A percentile compares a stretch with the other conserved stretches of the same genome.
phyloP scores from a whole-genome alignment of 2,113 vertebrate genomes.

The Odobenus rosmarus region DNA sequence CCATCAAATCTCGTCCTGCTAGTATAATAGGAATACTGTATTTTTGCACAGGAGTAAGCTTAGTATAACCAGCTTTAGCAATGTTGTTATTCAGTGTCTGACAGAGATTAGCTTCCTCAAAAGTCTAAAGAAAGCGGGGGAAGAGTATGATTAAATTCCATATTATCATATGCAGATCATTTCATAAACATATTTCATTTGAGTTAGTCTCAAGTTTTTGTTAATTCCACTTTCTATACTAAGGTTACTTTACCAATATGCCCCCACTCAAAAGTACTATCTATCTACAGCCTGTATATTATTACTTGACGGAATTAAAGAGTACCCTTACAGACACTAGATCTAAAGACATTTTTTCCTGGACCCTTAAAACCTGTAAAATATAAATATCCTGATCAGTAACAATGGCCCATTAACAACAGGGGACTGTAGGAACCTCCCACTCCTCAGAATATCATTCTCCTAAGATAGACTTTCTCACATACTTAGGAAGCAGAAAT shows the following conservation, averaged over 20 bases:
- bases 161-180: background rate
- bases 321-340: background rate
- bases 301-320: background rate
- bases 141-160: slow-evolving; percentile 41
- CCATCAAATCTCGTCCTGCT: slow-evolving; percentile 95
- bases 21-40: slow-evolving; percentile 94
- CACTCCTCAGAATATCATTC: background rate
- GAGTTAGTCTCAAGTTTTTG: background rate
- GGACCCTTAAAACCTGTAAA: background rate
- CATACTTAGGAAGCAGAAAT: background rate
- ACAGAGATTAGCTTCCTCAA: slow-evolving; percentile 91
- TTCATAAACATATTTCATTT: background rate
- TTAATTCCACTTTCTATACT: background rate
- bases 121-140: slow-evolving; percentile 84
- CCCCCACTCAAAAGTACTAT: background rate
- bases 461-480: background rate
- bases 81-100: slow-evolving; percentile 90
- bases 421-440: background rate
- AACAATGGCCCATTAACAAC: background rate
- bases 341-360: background rate
- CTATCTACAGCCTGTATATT: background rate
- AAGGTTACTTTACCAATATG: background rate
- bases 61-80: slow-evolving; percentile 92
- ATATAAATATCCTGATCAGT: background rate
- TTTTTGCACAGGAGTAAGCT: slow-evolving; percentile 97